These are phyloP conservation scores for Hydropsyche tenuis DNA, from an alignment of 1,140 invertebrate species.

Conservation along the genomic window DNA sequence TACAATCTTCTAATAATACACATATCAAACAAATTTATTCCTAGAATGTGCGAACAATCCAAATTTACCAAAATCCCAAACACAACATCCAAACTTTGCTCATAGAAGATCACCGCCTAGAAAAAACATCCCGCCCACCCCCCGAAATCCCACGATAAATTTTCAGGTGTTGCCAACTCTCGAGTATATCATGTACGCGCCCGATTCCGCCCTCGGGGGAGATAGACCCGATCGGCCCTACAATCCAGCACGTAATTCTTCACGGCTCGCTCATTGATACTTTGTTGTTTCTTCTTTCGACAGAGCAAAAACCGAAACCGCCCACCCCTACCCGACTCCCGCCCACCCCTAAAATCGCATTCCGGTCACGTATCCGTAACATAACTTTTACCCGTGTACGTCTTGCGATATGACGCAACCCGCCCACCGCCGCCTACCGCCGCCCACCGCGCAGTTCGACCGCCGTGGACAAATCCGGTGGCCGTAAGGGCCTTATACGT, in stretches of 20 bases:
- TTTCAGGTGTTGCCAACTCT: conserved; percentile 2
- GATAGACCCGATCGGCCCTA: neutral
- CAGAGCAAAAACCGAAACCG: too few relatives aligned
- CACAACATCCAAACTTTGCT: too few relatives aligned
- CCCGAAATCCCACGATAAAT: neutral
- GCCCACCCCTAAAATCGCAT: conserved; percentile 13
- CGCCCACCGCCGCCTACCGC: conserved; percentile 5
- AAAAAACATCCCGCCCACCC: neutral
- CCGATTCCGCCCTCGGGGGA: neutral
- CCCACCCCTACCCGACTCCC: neutral
- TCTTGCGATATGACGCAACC: conserved; percentile 42
- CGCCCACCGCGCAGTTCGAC: too few relatives aligned
- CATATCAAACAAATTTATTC: too few relatives aligned
- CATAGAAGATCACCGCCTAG: neutral
- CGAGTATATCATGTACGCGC: neutral
- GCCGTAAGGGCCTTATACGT: too few relatives aligned
- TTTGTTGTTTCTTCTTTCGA: conserved; percentile 31
- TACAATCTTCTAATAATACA: too few relatives aligned
- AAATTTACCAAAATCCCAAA: neutral
- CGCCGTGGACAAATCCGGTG: conserved; percentile 45
- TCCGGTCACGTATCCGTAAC: conserved; percentile 39
- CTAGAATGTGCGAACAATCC: too few relatives aligned
- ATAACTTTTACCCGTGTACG: conserved; percentile 44
- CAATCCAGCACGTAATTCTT: conserved; percentile 25
- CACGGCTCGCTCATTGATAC: conserved; percentile 27